Conservation (phyloP, 2,888 invertebrate genomes). For the Noctuana brunneofusca region DNA sequence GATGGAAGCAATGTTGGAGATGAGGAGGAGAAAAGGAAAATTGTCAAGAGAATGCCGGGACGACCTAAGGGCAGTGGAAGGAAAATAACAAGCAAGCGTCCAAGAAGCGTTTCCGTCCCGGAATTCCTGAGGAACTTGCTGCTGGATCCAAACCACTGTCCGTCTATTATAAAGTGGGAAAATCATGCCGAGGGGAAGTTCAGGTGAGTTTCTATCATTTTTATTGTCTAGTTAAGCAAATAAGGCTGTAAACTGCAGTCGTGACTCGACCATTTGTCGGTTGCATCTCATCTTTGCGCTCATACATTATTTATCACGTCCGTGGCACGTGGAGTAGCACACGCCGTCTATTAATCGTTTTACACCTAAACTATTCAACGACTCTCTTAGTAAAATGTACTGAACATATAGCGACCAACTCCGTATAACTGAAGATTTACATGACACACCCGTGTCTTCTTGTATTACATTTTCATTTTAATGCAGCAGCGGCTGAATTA, state of each 20-base stretch:
- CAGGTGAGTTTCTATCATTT: slow-evolving; percentile 66
- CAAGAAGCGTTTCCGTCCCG: slow-evolving; percentile 85
- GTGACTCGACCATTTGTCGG: slow-evolving; percentile 53
- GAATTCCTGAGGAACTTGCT: slow-evolving; percentile 93
- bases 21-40: slow-evolving; percentile 74
- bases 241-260: slow-evolving; percentile 48
- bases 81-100: slow-evolving; percentile 66
- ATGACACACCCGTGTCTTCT: slow-evolving; percentile 10
- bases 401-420: slow-evolving; percentile 42
- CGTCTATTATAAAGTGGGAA: slow-evolving; percentile 94
- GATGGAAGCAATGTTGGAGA: slow-evolving; percentile 74
- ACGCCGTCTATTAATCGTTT: slow-evolving; percentile 57
- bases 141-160: slow-evolving; percentile 88
- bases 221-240: slow-evolving; percentile 9
- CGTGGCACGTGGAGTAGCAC: slow-evolving; percentile 62
- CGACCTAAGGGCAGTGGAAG: slow-evolving; percentile 79
- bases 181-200: slow-evolving; percentile 92
- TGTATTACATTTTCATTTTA: background rate
- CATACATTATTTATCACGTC: slow-evolving; percentile 66
- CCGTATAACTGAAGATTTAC: slow-evolving; percentile 34
- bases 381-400: slow-evolving; percentile 42
- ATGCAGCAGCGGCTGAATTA: background rate
- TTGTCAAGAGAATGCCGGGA: slow-evolving; percentile 79
- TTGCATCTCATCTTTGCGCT: slow-evolving; percentile 49
- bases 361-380: slow-evolving; percentile 52